phyloP scores from a whole-genome alignment of 2,113 vertebrate species.

The Oophaga pumilio region DNA sequence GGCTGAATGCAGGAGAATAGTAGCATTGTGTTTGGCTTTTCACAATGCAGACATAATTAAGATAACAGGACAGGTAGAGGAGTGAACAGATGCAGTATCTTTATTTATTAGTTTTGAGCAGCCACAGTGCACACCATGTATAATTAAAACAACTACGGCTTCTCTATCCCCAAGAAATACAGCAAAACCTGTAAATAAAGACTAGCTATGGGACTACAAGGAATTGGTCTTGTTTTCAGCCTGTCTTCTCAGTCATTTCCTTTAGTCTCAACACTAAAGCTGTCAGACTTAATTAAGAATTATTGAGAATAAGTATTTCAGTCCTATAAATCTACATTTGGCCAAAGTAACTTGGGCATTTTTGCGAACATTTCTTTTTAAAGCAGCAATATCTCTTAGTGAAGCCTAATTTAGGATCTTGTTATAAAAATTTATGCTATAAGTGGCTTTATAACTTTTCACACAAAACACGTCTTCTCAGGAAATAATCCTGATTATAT shows the following conservation, averaged over 20 bases:
- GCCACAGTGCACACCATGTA: slow-evolving; percentile 57
- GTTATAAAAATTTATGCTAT: slow-evolving; percentile 51
- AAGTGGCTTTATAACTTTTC: slow-evolving; percentile 48
- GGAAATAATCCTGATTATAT: slow-evolving; percentile 43
- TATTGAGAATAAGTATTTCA: slow-evolving; percentile 63
- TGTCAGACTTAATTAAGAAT: slow-evolving; percentile 69
- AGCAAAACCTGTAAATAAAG: slow-evolving; percentile 62
- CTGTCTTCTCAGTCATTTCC: slow-evolving; percentile 61
- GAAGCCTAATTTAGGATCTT: slow-evolving; percentile 50
- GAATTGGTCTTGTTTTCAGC: slow-evolving; percentile 61
- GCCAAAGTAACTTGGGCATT: slow-evolving; percentile 52
- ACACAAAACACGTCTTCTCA: slow-evolving; percentile 39
- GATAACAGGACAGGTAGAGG: not conserved
- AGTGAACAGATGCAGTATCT: not conserved
- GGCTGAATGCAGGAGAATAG: not conserved
- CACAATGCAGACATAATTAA: not conserved
- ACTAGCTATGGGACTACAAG: slow-evolving; percentile 65
- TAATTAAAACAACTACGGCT: slow-evolving; percentile 63
- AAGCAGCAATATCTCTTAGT: slow-evolving; percentile 54
- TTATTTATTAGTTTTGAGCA: slow-evolving; percentile 54
- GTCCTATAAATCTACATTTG: slow-evolving; percentile 61
- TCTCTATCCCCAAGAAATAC: slow-evolving; percentile 55
- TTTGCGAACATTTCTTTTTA: slow-evolving; percentile 53
- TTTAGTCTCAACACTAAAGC: slow-evolving; percentile 64
- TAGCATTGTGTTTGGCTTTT: slow-evolving; percentile 5